Base-by-base conservation (phyloP, 2,888 invertebrate species). In the Lasioglossum marginatum region DNA sequence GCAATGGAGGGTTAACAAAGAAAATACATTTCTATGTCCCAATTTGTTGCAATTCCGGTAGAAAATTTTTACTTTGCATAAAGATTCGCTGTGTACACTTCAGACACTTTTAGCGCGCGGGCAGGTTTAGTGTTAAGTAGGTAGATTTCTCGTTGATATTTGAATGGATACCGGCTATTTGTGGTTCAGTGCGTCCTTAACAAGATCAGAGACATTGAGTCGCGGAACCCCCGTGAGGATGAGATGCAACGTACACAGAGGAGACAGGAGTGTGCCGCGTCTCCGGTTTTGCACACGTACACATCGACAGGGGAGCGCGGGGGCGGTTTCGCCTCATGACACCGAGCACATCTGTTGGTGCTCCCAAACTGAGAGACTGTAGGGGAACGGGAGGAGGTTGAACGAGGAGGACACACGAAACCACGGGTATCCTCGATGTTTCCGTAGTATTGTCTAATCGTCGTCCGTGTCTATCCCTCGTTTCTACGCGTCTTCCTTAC, bases 161-260 rank as follows among this genome's bases (percentile, higher is more conserved):
- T 93, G 92, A 94, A 95, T 94, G 94, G 94, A 92, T 91, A 92
- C 90, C 91, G 93, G 93, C 92, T 93, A 91, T 94, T 94, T 90
- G 94, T 93, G 94, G 93, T 94, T 94, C 94, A 89, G 90, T 94
- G 94, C 94, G 92, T 91, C 94, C 93, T 92, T 94, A 95, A 95
- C 95, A 93, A 94, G 95, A 95, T 95, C 94, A 94, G 93, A 91
- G 92, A 91, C 91, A 91, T 90, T 87, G 92, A 89, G 89, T 90
- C 85, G 87, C 90, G 90, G 83, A 88, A 84, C 89, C 90, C 89
- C 87, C 74, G 74, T 37, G 77, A 91, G 92, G 92, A 93, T 91
- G 92, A 93, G 90, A 85, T 88, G 83, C 87, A 83, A 34, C 75
- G 66, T 77, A 77, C 63, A 80, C 81, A n/a, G 31, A 31, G 70